Evolutionary conservation across 2,888 invertebrate genomes (phyloP).

Genomic region (Agriopis leucophaearia): DNA sequence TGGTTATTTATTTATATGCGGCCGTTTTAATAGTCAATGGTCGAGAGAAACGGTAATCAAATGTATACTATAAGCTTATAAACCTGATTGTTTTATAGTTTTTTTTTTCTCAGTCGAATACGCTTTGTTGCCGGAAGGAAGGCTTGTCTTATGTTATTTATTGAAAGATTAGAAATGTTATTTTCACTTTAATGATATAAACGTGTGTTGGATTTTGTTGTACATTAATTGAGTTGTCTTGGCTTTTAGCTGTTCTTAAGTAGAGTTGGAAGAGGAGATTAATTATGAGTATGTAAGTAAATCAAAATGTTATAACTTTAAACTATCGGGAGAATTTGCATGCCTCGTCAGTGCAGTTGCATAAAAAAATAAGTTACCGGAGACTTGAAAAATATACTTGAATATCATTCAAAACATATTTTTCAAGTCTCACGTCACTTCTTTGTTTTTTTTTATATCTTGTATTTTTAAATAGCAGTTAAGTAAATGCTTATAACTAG

Average conservation of each 20-base stretch:
- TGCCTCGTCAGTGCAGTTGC: no score
- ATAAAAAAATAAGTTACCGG: no score
- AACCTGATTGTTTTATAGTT: conserved; percentile 28
- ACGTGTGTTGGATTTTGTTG: conserved; percentile 8
- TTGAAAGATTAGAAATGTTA: conserved; percentile 14
- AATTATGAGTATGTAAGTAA: no score
- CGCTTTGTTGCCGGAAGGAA: conserved; percentile 26
- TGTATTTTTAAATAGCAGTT: no score
- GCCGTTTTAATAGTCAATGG: conserved; percentile 40
- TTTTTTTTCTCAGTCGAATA: conserved; percentile 1
- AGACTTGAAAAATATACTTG: no score
- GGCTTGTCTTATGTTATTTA: not conserved
- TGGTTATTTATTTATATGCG: conserved; percentile 41
- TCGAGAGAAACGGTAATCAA: conserved; percentile 36
- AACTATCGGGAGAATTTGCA: no score
- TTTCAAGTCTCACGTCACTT: no score
- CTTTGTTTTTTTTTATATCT: no score
- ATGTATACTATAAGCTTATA: conserved; percentile 19
- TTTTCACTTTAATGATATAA: conserved; percentile 9
- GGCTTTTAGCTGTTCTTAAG: not conserved
- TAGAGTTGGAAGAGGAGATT: not conserved
- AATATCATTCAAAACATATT: no score
- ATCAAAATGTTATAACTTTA: not conserved
- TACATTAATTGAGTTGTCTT: conserved; percentile 9
- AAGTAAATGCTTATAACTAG: no score